Evolutionary conservation across 92 coral and sea anemone species (phyloP).

Genomic region (Blastomussa wellsi): DNA sequence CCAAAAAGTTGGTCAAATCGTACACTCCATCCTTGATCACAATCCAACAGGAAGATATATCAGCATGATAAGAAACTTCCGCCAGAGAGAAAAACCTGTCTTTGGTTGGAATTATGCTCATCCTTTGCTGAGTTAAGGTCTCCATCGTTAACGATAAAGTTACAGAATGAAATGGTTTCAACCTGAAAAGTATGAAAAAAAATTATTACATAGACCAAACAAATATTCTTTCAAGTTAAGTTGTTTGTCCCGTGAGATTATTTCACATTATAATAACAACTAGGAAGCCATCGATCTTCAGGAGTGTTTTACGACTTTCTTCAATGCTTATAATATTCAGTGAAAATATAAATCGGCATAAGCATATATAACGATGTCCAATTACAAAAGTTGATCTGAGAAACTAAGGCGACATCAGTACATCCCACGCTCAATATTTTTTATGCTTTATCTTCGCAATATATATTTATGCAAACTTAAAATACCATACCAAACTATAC

Average conservation of each 20-base stretch:
- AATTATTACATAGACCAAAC: background rate
- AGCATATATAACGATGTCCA: background rate
- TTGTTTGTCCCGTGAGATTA: background rate
- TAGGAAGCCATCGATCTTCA: background rate
- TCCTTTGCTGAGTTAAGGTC: background rate
- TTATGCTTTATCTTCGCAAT: background rate
- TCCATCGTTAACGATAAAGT: background rate
- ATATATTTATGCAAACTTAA: background rate
- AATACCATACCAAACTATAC: background rate
- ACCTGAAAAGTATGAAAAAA: background rate
- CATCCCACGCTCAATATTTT: background rate
- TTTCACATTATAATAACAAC: too few relatives aligned
- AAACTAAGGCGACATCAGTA: background rate
- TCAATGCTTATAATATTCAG: background rate
- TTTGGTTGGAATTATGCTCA: background rate
- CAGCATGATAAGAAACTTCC: constrained; percentile 33
- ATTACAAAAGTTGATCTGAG: background rate
- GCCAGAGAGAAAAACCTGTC: constrained; percentile 15
- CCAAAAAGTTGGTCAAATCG: constrained; percentile 37
- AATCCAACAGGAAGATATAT: constrained; percentile 39
- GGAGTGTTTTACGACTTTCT: background rate
- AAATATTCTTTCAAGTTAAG: background rate
- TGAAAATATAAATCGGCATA: background rate
- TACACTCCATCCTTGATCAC: constrained; percentile 39
- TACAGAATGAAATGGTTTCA: background rate